Base-by-base conservation (phyloP, 2,888 invertebrate genomes). In the Polyommatus iphigenia region DNA sequence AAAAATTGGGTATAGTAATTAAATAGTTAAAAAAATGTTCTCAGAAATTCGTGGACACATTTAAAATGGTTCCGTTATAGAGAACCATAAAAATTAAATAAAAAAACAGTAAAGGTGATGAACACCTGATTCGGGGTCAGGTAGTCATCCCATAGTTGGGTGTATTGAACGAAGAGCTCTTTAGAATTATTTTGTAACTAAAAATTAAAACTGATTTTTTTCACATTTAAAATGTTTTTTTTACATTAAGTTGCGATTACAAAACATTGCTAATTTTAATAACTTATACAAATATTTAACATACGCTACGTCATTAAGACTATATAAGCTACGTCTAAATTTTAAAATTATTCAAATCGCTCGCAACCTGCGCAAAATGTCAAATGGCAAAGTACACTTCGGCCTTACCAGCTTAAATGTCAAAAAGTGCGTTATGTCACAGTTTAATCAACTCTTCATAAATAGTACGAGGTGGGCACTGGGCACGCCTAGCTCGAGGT, bases 381-480 rank as follows among this genome's bases (percentile, higher is more conserved):
- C 67, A 67, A 32, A 67, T 5, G 29, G 67, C 67, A 67, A 29
- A 15, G 29, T 67, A 32, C 67, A 29, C 67, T 29, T 18, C 15
- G 67, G 67, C 67, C 67, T 67, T 6, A 15, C 67, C 24, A 67
- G 6, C 67, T 67, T 29, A 67, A 67, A 67, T 67, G 67, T 67
- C 67, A 67, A 67, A 67, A 67, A 67, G 67, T 67, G 67, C 29
- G 67, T 67, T 67, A 67, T 32, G 29, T 67, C 67, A 67, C 67
- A 67, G 67, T 67, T 32, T 67, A 67, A 67, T 67, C 67, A 67
- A 67, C 67, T 67, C 67, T 32, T 67, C 6, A 67, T 67, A 32
- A 29, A 67, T 67, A 67, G 29, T 67, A 29, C 29, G 24, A 62
- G 46, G 46, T 54, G 15, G 15, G 67, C 4, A 67, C 67, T 8